Base-by-base conservation (phyloP, 2,888 invertebrate genomes). In the Heterodera filipjevi region DNA sequence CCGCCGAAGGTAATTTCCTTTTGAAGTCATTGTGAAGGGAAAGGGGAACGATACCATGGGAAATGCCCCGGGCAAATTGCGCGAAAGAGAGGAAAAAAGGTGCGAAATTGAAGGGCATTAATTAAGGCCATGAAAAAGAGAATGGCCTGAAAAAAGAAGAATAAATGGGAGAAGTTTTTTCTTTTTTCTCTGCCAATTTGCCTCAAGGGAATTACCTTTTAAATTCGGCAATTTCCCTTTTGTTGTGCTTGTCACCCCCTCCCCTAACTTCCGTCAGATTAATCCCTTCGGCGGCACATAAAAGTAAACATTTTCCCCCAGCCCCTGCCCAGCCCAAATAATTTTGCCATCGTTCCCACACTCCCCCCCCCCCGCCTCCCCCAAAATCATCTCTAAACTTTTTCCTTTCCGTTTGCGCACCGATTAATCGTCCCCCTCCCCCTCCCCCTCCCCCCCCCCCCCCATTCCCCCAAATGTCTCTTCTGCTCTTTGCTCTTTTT, bases 231-330 rank as follows among this genome's bases (percentile, higher is more conserved):
- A 49, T 49, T 59, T 59, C 22, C 10, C 10, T 22, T 19, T 6
- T 59, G 19, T n/a, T n/a, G n/a, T 12, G n/a, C n/a, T 12, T 27
- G 27, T 12, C 27, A 3, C n/a, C 59, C 59, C 59, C 3, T 27
- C 59, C n/a, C 59, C 59, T 22, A 59, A 59, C 59, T 59, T 59
- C 59, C 59, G 59, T 59, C 59, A 59, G 68, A 68, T 68, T 68
- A 68, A 68, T 68, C 68, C 68, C 16, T 35, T 68, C 30, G 68
- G 68, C 68, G 68, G 68, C 68, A 68, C 68, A 68, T 68, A 68
- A 68, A 68, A 68, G 68, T 27, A 68, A 68, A 68, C 68, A 68
- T 19, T 49, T 19, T 19, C 46, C 46, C 46, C 14, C 46, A 12
- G 10, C 46, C 49, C 49, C 16, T 19, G 3, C 49, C 49, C n/a